Evolutionary conservation across 2,113 vertebrate genomes (phyloP).

Genomic region (Elephantulus edwardii): DNA sequence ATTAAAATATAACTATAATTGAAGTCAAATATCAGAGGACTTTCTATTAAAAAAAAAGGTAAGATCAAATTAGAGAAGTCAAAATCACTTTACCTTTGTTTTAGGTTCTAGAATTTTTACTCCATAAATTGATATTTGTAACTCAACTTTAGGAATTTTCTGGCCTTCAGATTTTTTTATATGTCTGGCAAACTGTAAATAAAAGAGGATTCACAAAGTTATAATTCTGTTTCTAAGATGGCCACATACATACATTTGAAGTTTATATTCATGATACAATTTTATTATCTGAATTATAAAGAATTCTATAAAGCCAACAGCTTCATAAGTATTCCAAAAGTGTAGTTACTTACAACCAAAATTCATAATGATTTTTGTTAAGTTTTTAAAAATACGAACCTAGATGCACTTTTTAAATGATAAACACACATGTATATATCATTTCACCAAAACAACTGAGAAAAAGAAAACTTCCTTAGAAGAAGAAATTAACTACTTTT

Average conservation of each 20-base stretch:
- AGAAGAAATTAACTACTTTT: not conserved
- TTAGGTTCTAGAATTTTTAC: constrained; percentile 98
- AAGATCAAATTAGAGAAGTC: not conserved
- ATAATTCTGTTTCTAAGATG: not conserved
- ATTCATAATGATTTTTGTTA: not conserved
- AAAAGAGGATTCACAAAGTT: constrained; percentile 44
- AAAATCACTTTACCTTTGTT: constrained; percentile 90
- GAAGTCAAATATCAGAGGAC: not conserved
- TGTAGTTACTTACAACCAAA: not conserved
- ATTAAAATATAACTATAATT: not conserved
- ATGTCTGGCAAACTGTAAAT: constrained; percentile 95
- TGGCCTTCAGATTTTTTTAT: constrained; percentile 99
- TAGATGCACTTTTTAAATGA: not conserved
- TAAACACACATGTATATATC: too few species aligned
- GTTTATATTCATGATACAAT: not conserved
- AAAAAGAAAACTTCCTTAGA: not conserved
- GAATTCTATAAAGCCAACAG: not conserved
- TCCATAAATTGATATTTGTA: constrained; percentile 98
- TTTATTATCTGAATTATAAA: constrained; percentile 23
- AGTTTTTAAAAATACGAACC: not conserved
- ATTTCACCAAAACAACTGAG: not conserved
- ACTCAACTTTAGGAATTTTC: constrained; percentile 96
- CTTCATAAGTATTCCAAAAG: not conserved
- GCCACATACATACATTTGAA: not conserved
- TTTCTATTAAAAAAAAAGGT: not conserved